A percentile compares a stretch with the other conserved stretches of the same genome.
These are phyloP conservation scores for Strigamia maritima DNA, from an alignment of 2,888 invertebrate genomes.

Conservation along the genomic window DNA sequence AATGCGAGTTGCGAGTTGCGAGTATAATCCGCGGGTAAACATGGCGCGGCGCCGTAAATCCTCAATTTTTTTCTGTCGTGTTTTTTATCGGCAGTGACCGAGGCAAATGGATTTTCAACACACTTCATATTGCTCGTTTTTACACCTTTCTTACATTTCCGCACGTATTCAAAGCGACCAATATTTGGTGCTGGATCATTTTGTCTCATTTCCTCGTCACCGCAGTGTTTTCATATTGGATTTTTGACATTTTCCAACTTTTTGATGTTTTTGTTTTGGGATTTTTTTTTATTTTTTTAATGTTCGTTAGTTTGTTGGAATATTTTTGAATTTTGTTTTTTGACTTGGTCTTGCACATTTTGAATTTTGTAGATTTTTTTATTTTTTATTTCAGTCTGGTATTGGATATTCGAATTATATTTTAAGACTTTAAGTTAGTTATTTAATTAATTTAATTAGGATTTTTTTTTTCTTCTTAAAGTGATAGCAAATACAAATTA, in stretches of 20 bases:
- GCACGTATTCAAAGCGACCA: neutral
- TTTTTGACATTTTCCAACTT: neutral
- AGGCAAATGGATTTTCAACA: conserved; percentile 19
- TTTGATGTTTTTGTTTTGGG: neutral
- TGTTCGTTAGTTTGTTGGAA: no score
- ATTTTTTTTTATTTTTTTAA: no score
- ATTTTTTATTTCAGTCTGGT: no score
- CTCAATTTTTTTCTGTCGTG: neutral
- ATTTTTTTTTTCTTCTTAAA: neutral
- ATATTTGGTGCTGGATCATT: neutral
- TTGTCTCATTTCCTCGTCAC: neutral
- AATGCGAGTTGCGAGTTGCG: no score
- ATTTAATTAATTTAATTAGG: no score
- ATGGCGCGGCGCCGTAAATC: neutral
- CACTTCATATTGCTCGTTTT: neutral
- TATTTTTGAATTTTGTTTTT: no score
- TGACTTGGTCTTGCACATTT: no score
- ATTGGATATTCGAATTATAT: no score
- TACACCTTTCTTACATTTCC: neutral
- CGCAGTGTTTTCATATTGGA: neutral
- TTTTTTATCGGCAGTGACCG: conserved; percentile 2
- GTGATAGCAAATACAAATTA: neutral
- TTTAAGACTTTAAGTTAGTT: no score
- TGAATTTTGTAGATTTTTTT: no score
- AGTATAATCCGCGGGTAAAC: conserved; percentile 23